Base-by-base conservation (phyloP, 2,888 invertebrate species). In the Ctenicera cuprea region DNA sequence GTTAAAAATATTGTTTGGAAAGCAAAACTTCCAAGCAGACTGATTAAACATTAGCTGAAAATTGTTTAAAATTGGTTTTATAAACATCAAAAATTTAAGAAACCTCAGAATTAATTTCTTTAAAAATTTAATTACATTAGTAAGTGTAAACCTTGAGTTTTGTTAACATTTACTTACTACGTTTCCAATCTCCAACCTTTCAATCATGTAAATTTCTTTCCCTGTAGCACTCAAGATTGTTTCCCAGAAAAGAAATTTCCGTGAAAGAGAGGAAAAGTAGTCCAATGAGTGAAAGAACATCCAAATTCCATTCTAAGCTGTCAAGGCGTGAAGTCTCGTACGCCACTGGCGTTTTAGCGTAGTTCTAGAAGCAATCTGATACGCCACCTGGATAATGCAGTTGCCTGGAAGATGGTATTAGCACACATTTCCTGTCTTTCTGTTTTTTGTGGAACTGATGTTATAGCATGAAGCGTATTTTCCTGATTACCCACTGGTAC, bases 331-430 rank as follows among this genome's bases (percentile, higher is more conserved):
- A 57, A 43, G 14, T n/a, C 12, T 20, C 41, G 57, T 57, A 68
- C 68, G 68, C 68, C 61, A 68, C 68, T 68, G 68, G 33, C 59
- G 37, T 68, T 68, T 43, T 68, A 61, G 57, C 61, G 59, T 68
- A 68, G 48, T 57, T 48, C 26, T 43, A 54, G 70, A 70, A 70
- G 57, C 74, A 74, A 74, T 74, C 65, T 61, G 65, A 59, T 65
- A 74, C 74, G 65, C 59, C 57, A 73, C 73, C 73, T 73, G 63
- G 64, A 69, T 63, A 69, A 73, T 68, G 68, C 65, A 74, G 69
- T 70, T 74, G 70, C 57, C 52, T 67, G 73, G 62, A 74, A 70
- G 65, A 70, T 59, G 59, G 50, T 65, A 74, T 73, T 73, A 73
- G 59, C 73, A 65, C 45, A 69, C 69, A 69, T 48, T 65, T 65